Base-by-base conservation (phyloP, 1,140 invertebrate genomes). In the fruit fly (Drosophila melanogaster) region DNA sequence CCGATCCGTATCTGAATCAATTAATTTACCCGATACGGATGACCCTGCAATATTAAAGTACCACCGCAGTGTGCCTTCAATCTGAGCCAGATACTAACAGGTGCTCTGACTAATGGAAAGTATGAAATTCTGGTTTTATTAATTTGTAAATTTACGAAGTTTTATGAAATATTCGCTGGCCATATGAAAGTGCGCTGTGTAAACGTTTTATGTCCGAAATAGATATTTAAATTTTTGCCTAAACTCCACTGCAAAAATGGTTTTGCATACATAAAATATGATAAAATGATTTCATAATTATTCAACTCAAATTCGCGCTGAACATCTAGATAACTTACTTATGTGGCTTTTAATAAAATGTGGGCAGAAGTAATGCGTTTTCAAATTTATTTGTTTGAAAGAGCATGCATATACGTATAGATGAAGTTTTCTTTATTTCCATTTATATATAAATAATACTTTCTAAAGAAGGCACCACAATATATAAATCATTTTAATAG, bases 1-100 rank as follows among this genome's bases (percentile, higher is more conserved):
- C 41, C 19, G 35, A 71, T 71, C 67, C 51, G 43, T 70, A 70
- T 70, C 65, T 26, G 51, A 30, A 71, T 70, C 64, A 71, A 71
- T 71, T 71, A 71, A 69, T 69, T 66, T 50, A 17, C 10, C 33
- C 14, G 19, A 43, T 66, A 67, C 46, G 61, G 64, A 66, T 66
- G 64, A 24, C 37, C 44, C 14, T 47, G 46, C 37, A 19, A 66
- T 43, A 67, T 66, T 53, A 26, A 24, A 66, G 14, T 51, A 17
- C 44, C 17, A 35, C 56, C 43, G 61, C 61, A 64, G 46, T 44
- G 46, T n/a, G 26, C 33, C 37, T 4, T 14, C 37, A 47, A 47
- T 19, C 17, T 65, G 33, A 43, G 58, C 30, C 4, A 38, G 24
- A 37, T 35, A 44, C 40, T 4, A 19, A 59, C 35, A 3, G 37